phyloP scores from a whole-genome alignment of 2,888 invertebrate genomes.

The Lobophora halterata region DNA sequence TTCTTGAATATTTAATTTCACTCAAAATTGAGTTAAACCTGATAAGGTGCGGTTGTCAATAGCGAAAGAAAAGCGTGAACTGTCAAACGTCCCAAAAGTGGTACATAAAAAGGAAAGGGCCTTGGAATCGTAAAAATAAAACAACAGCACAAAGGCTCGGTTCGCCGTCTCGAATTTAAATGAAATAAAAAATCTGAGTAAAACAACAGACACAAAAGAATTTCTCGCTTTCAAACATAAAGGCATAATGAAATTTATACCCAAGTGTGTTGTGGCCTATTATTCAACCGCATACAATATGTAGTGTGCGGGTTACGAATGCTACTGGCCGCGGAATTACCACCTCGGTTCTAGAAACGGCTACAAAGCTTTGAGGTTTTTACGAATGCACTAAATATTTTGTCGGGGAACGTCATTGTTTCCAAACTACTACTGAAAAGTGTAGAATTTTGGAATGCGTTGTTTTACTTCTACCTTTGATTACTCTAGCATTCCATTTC shows the following conservation, averaged over 20 bases:
- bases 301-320: constrained; percentile 69
- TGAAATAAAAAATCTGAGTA: constrained; percentile 57
- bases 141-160: constrained; percentile 30
- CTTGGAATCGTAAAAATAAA: constrained; percentile 34
- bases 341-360: constrained; percentile 40
- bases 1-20: constrained; percentile 24
- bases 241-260: constrained; percentile 77
- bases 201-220: constrained; percentile 60
- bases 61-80: constrained; percentile 27
- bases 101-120: constrained; percentile 30
- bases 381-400: constrained; percentile 16
- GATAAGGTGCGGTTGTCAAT: constrained; percentile 31
- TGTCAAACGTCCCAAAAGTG: constrained; percentile 30
- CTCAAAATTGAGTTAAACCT: constrained; percentile 24
- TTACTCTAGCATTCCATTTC: no score
- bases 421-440: constrained; percentile 4
- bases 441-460: constrained; percentile 4
- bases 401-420: constrained; percentile 11
- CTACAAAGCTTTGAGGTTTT: constrained; percentile 16
- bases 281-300: constrained; percentile 76
- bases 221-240: constrained; percentile 62
- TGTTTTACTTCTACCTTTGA: not conserved
- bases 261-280: constrained; percentile 72
- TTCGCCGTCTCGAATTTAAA: constrained; percentile 46
- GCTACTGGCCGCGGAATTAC: constrained; percentile 50